Evolutionary conservation across 2,888 invertebrate genomes (phyloP), one percentile per base, ranked within the genome.

Genomic region (Tribolium freemani): DNA sequence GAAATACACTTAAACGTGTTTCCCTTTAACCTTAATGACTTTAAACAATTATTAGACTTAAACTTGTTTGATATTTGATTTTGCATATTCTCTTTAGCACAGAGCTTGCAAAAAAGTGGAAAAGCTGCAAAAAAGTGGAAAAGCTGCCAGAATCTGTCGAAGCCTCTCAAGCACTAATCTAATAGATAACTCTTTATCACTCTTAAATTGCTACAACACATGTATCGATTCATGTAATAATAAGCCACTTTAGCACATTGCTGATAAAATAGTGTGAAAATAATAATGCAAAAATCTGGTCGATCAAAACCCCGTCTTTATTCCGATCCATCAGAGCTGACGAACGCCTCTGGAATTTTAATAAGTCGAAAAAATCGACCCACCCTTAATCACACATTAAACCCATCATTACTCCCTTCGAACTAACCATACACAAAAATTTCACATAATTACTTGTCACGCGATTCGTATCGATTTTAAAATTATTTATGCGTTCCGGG

Each of bases 311-410:
- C 16, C 16, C 16, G 16, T 16, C 16, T 16, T 16, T 16, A 16
- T 16, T 16, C 16, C 16, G 16, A 26, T 26, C 5, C 26, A 26
- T 26, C 5, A 26, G 26, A 26, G 4, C 5, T 0, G 48, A 46
- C 30, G 30, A 5, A 60, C 51, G 54, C 53, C 45, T 21, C 45
- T 45, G 21, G 63, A 63, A 63, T 63, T 50, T 38, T 50, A 63
- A 63, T 44, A 54, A 54, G 44, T 46, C 5, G 46, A 63, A 63
- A 63, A 63, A 63, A 63, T 54, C 64, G 64, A 53, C 64, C 51
- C 64, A 64, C 54, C 63, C 63, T 16, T 63, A 13, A 50, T 63
- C 50, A 44, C 63, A 63, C 63, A 38, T 61, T 61, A 30, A 61
- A 61, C 48, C 4, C 31, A 48, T 50, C 26, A 50, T 63, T 63